phyloP scores from a whole-genome alignment of 1,140 invertebrate species.

The Lamellibrachia luymesi region DNA sequence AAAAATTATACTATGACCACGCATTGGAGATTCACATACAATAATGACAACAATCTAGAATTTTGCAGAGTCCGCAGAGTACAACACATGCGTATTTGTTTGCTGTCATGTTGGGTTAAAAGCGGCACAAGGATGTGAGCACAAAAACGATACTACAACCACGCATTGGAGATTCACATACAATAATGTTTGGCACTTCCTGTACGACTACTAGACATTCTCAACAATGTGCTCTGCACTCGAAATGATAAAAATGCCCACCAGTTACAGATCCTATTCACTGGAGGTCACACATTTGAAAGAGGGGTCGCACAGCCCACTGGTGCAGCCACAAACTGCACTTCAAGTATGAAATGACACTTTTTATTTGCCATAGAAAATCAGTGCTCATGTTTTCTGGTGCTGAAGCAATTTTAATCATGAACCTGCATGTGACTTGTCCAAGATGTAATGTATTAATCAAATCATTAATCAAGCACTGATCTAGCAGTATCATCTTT shows the following conservation, averaged over 20 bases:
- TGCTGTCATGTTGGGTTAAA: not conserved
- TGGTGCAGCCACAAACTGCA: not conserved
- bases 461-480: too few species aligned
- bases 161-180: not conserved
- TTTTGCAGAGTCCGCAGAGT: not conserved
- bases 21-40: not conserved
- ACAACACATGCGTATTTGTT: not conserved
- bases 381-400: not conserved
- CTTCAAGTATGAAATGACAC: not conserved
- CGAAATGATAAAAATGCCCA: not conserved
- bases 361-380: not conserved
- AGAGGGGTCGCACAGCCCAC: not conserved
- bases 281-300: not conserved
- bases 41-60: not conserved
- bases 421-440: too few species aligned
- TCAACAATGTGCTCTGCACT: not conserved
- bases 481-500: too few species aligned
- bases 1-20: not conserved
- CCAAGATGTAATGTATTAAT: too few species aligned
- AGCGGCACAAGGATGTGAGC: not conserved
- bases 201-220: not conserved
- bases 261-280: not conserved
- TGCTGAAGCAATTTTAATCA: not conserved
- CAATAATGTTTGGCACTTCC: not conserved
- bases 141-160: not conserved